Percentiles rank a stretch among this genome's conserved stretches.
These are phyloP conservation scores for Emydocephalus ijimae DNA, from an alignment of 2,113 vertebrate species.

Conservation along the genomic window DNA sequence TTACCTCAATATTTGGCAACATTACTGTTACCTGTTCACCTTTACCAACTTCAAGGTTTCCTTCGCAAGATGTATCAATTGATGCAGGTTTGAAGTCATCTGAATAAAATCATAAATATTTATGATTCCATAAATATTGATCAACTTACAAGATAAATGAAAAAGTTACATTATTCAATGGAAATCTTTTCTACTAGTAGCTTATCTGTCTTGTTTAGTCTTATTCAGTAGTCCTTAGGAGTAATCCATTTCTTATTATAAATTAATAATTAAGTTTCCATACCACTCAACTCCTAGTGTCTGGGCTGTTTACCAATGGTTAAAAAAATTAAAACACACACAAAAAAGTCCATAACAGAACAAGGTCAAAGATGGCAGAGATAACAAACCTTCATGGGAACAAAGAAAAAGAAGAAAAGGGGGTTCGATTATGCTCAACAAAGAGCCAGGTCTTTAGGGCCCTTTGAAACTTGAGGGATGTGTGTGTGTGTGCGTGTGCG, in stretches of 20 bases:
- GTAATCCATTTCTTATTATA: neutral
- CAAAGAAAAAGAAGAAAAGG: neutral
- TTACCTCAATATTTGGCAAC: slow-evolving; percentile 93
- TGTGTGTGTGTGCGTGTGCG: too few species aligned
- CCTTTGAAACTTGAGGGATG: neutral
- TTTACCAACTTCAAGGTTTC: slow-evolving; percentile 94
- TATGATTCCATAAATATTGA: slow-evolving; percentile 22
- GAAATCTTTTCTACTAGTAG: neutral
- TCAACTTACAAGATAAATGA: neutral
- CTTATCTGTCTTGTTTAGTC: neutral
- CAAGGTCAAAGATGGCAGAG: neutral
- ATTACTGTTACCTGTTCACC: slow-evolving; percentile 98
- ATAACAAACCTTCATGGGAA: neutral
- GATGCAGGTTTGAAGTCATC: slow-evolving; percentile 99
- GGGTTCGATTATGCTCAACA: neutral
- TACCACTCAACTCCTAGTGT: neutral
- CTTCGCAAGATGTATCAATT: slow-evolving; percentile 93
- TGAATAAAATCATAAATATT: slow-evolving; percentile 58
- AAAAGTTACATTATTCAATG: neutral
- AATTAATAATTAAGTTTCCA: neutral
- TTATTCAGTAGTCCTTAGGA: slow-evolving; percentile 2
- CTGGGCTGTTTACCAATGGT: neutral
- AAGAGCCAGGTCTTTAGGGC: neutral
- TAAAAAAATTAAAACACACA: neutral
- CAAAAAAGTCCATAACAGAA: neutral